These are phyloP conservation scores for Coelinius sp. DNA, from an alignment of 2,888 invertebrate genomes.

Conservation along the genomic window DNA sequence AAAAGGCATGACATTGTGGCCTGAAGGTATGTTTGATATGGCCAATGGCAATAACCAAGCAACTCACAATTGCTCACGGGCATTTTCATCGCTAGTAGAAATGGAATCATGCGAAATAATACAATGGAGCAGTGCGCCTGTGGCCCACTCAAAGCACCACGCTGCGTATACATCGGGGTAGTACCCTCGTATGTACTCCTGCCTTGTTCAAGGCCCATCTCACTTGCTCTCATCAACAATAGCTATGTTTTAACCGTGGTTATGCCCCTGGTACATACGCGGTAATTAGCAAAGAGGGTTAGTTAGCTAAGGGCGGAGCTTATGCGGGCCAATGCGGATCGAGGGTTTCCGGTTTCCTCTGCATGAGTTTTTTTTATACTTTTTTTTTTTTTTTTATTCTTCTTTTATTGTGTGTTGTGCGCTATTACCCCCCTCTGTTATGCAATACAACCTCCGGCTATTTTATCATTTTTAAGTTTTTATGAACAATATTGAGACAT, in stretches of 20 bases:
- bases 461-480: neutral
- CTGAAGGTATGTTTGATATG: slow-evolving; percentile 54
- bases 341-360: slow-evolving; percentile 42
- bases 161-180: slow-evolving; percentile 27
- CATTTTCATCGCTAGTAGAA: slow-evolving; percentile 32
- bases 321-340: slow-evolving; percentile 57
- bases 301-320: slow-evolving; percentile 65
- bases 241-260: slow-evolving; percentile 36
- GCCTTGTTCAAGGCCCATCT: slow-evolving; percentile 45
- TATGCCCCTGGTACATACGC: slow-evolving; percentile 53
- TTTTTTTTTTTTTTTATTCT: slow-evolving; percentile 14
- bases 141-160: slow-evolving; percentile 41
- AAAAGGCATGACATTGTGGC: slow-evolving; percentile 25
- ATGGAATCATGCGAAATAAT: slow-evolving; percentile 52
- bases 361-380: slow-evolving; percentile 32
- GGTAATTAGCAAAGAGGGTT: slow-evolving; percentile 66
- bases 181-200: slow-evolving; percentile 32
- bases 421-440: slow-evolving; percentile 18
- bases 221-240: slow-evolving; percentile 39
- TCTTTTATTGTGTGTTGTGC: neutral
- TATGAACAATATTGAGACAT: neutral
- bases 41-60: slow-evolving; percentile 58
- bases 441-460: slow-evolving; percentile 14
- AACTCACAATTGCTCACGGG: slow-evolving; percentile 39
- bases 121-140: slow-evolving; percentile 53